Conservation (phyloP, 1,140 invertebrate species). For the Drosophila prosaltans region DNA sequence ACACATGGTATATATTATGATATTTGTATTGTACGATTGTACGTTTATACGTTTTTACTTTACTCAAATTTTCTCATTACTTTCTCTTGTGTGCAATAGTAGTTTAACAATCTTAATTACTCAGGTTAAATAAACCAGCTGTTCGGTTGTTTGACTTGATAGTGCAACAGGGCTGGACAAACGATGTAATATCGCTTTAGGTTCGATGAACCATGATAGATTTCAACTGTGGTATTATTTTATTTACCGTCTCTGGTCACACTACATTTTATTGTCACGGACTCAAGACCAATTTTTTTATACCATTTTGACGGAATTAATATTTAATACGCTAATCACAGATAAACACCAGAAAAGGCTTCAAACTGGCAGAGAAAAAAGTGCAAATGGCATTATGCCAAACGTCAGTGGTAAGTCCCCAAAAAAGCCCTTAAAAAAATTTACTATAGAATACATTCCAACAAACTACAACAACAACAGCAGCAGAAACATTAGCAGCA, state of each 20-base stretch:
- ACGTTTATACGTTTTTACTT: background rate
- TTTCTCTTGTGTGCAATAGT: background rate
- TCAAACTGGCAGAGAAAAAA: slow-evolving; percentile 82
- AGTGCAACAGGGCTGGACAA: slow-evolving; percentile 2
- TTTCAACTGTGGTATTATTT: background rate
- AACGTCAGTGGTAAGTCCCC: slow-evolving; percentile 76
- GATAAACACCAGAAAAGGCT: slow-evolving; percentile 37
- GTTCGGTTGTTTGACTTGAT: background rate
- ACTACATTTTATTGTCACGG: slow-evolving; percentile 1
- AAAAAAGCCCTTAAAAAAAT: background rate
- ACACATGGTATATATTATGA: background rate
- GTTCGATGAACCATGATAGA: background rate
- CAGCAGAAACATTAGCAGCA: background rate
- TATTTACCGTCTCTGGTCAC: background rate
- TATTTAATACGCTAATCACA: slow-evolving; percentile 31
- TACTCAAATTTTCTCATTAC: background rate
- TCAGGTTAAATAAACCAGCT: background rate
- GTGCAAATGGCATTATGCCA: slow-evolving; percentile 81
- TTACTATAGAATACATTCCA: background rate
- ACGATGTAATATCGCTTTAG: background rate
- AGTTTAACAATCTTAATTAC: background rate
- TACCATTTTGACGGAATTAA: slow-evolving; percentile 12
- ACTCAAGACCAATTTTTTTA: slow-evolving; percentile 31
- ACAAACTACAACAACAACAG: slow-evolving; percentile 10
- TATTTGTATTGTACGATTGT: background rate